Evolutionary conservation across 2,797 vertebrate species (phyloP), one percentile per base, ranked within the genome.

Genomic region (Micropoecilia bifurca): DNA sequence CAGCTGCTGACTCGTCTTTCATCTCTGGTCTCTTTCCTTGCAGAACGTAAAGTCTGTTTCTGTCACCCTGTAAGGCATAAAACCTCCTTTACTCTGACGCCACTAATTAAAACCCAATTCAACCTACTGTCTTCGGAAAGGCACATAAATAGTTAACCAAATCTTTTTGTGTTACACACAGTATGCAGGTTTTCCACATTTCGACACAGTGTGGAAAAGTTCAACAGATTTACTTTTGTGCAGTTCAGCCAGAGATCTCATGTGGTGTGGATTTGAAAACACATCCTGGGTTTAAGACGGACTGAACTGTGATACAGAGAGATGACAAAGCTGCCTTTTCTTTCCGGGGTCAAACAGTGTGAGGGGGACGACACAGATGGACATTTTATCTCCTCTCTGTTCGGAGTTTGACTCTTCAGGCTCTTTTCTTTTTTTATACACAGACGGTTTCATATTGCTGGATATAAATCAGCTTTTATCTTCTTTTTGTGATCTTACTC

Each of bases 1-100:
- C 88, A 91, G 88, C 93, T 88, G 88, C 90, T 87, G 85, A 80
- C 80, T 82, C 82, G 78, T 83, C 78, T 78, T 82, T 79, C 84
- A 79, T 80, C 83, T 86, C 81, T 84, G 63, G 41, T 77, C 79
- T 53, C 74, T 77, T 79, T 80, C 77, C 45, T 48, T 76, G 16
- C 25, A 50, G 80, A 73, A 78, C 75, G 63, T 73, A 59, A 71
- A 84, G 72, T 79, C 82, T 48, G 82, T 74, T 75, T 61, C 22
- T 69, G 66, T n/a, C 18, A 4, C 18, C 25, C 20, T 41, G 22
- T 12, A 8, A 68, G 10, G 22, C 12, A n/a, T n/a, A 13, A 43
- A 43, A 41, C 22, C 63, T 41, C 33, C 16, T 69, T 43, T 69
- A 43, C 22, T 69, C 10, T 69, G 39, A 43, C 1, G 36, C 39